Percentiles rank a stretch among this genome's conserved stretches.
Conservation (phyloP, 2,797 vertebrate species). For the Siniperca undulata region DNA sequence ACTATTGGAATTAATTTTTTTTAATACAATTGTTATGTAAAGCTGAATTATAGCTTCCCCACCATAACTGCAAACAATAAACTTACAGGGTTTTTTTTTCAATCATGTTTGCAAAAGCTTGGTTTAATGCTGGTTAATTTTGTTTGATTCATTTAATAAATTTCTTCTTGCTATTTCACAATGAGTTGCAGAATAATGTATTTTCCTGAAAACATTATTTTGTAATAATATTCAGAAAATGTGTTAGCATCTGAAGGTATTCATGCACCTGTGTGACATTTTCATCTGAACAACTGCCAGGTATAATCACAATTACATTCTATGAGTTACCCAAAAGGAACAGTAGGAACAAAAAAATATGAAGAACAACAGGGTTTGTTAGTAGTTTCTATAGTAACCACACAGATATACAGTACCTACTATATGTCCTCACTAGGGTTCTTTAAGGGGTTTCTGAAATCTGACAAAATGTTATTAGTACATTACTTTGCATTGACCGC, state of each 20-base stretch:
- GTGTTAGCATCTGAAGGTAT: slow-evolving; percentile 23
- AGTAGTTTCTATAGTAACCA: slow-evolving; percentile 27
- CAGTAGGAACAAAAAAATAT: background rate
- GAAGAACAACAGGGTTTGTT: background rate
- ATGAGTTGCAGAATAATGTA: background rate
- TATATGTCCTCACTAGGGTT: background rate
- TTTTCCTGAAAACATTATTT: slow-evolving; percentile 17
- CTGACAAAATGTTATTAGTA: slow-evolving; percentile 6
- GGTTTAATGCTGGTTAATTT: background rate
- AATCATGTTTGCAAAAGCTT: background rate
- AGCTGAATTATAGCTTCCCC: background rate
- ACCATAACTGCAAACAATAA: background rate
- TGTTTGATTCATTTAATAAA: background rate
- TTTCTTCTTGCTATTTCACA: background rate
- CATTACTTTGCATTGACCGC: slow-evolving; percentile 14
- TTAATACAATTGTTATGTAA: background rate
- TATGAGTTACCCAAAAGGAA: background rate
- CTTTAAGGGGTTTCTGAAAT: background rate
- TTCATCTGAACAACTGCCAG: slow-evolving; percentile 15
- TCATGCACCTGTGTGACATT: slow-evolving; percentile 45
- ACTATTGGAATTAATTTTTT: background rate
- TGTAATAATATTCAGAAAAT: background rate
- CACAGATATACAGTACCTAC: background rate
- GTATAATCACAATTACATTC: slow-evolving; percentile 22
- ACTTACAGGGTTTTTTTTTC: too few relatives aligned